phyloP scores from a whole-genome alignment of 2,888 invertebrate genomes.

The Drosophila gaucha region DNA sequence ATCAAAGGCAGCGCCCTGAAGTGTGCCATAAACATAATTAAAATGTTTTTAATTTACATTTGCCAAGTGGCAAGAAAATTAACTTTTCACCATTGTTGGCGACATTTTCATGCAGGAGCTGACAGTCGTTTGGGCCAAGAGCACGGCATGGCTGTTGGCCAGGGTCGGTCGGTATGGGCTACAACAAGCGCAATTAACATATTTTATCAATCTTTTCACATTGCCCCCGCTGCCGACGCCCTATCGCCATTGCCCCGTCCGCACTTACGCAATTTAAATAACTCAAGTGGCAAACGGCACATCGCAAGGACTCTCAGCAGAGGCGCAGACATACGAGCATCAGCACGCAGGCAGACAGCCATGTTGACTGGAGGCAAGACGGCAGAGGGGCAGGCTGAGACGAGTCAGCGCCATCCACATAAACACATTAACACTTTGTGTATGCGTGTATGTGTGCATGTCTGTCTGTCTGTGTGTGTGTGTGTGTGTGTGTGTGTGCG shows the following conservation, averaged over 20 bases:
- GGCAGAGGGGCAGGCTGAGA: slow-evolving; percentile 30
- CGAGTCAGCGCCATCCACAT: slow-evolving; percentile 57
- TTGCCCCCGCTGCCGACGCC: neutral
- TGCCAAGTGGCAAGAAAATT: slow-evolving; percentile 65
- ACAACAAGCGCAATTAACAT: slow-evolving; percentile 74
- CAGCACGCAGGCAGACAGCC: slow-evolving; percentile 18
- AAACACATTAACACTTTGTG: slow-evolving; percentile 76
- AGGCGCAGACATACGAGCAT: slow-evolving; percentile 44
- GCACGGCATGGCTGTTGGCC: neutral
- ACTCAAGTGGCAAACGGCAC: slow-evolving; percentile 72
- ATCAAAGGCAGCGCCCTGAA: slow-evolving; percentile 23
- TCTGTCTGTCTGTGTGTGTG: no score
- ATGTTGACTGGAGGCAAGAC: neutral
- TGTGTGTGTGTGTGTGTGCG: slow-evolving; percentile 62
- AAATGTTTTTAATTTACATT: slow-evolving; percentile 68
- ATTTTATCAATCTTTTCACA: slow-evolving; percentile 74
- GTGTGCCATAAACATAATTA: slow-evolving; percentile 72
- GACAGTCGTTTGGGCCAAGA: slow-evolving; percentile 9
- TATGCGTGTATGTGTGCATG: neutral
- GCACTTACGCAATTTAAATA: slow-evolving; percentile 75
- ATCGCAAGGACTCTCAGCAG: slow-evolving; percentile 62
- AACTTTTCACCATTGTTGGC: slow-evolving; percentile 74
- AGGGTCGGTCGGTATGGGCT: slow-evolving; percentile 24
- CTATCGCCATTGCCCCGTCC: slow-evolving; percentile 24
- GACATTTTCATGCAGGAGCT: slow-evolving; percentile 61